phyloP scores from a whole-genome alignment of 2,797 vertebrate genomes.

The Lagorchestes hirsutus region DNA sequence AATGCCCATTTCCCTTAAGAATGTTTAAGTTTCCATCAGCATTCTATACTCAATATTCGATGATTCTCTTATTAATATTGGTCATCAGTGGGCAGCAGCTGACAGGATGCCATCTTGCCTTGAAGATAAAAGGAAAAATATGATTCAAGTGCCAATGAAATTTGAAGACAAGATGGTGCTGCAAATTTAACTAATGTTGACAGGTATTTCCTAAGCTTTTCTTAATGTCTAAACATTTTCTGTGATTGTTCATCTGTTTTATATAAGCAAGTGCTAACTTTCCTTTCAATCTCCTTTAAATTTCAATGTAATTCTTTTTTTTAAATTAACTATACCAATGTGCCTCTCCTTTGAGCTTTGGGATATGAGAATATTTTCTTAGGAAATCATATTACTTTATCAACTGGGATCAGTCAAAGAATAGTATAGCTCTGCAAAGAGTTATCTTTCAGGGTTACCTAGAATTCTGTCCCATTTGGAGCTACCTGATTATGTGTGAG shows the following conservation, averaged over 20 bases:
- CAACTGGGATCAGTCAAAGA: background rate
- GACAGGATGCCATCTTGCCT: background rate
- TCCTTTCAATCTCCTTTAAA: background rate
- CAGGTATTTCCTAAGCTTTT: constrained; percentile 6
- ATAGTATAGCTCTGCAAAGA: constrained; percentile 2
- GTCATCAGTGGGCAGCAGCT: constrained; percentile 42
- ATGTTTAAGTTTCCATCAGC: background rate
- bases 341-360: background rate
- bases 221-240: too few relatives aligned
- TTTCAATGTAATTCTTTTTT: background rate
- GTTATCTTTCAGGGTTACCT: background rate
- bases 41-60: background rate
- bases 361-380: background rate
- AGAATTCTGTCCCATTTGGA: constrained; percentile 9
- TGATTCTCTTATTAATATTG: background rate
- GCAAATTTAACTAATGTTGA: constrained; percentile 67
- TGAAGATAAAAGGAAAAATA: constrained; percentile 13
- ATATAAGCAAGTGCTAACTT: background rate
- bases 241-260: too few relatives aligned
- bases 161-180: background rate
- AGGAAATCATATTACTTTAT: background rate
- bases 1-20: background rate
- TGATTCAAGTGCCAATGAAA: background rate
- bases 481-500: background rate
- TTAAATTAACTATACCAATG: background rate